These are phyloP conservation scores for Spialia ferax DNA, from an alignment of 2,888 invertebrate species.

Conservation along the genomic window DNA sequence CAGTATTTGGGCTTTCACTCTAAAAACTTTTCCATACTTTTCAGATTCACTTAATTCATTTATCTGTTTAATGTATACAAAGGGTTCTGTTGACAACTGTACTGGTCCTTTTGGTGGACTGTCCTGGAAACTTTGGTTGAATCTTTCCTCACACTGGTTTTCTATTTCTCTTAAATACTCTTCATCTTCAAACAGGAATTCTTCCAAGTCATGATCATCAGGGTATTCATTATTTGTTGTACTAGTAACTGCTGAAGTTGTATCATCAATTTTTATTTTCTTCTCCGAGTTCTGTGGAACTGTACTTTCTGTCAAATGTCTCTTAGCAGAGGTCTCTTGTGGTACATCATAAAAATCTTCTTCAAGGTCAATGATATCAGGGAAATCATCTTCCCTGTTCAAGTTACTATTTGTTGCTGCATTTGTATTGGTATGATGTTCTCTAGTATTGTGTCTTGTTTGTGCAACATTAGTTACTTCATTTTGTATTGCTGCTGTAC, in stretches of 20 bases:
- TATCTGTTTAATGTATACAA: constrained; percentile 78
- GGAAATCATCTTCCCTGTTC: background rate
- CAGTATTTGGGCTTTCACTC: constrained; percentile 86
- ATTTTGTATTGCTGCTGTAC: background rate
- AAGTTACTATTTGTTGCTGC: background rate
- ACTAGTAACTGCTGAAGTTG: constrained; percentile 46
- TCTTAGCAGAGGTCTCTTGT: constrained; percentile 2
- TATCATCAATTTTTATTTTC: constrained; percentile 14
- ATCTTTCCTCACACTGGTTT: constrained; percentile 59
- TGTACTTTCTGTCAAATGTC: constrained; percentile 16
- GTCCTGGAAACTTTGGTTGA: constrained; percentile 34
- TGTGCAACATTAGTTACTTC: background rate
- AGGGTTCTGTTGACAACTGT: constrained; percentile 65
- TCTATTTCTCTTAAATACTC: constrained; percentile 71
- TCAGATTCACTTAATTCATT: constrained; percentile 62
- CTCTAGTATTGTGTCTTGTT: background rate
- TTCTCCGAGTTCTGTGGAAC: constrained; percentile 7
- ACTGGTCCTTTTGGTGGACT: constrained; percentile 45
- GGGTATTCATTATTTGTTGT: constrained; percentile 60
- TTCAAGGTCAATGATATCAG: constrained; percentile 8
- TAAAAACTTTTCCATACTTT: constrained; percentile 74
- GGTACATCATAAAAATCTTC: background rate
- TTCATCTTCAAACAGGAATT: constrained; percentile 63
- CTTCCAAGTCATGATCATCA: constrained; percentile 59
- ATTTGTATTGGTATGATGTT: constrained; percentile 5